phyloP scores from a whole-genome alignment of 2,888 invertebrate genomes.

The Watsonalla cultraria region DNA sequence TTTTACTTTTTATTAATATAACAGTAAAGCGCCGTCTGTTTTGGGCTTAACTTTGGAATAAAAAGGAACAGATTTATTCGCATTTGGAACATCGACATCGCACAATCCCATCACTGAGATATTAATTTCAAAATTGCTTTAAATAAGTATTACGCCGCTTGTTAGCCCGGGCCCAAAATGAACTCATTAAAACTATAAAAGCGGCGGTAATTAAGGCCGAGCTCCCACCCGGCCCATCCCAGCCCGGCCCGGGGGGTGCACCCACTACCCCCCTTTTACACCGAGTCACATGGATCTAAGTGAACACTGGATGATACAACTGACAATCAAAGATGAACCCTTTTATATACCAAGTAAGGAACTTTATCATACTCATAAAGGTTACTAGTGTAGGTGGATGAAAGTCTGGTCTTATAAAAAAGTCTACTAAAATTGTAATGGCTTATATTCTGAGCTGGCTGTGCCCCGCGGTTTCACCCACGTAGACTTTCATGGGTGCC shows the following conservation, averaged over 20 bases:
- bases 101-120: constrained; percentile 48
- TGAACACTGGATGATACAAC: background rate
- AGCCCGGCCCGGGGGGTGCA: constrained; percentile 39
- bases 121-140: constrained; percentile 79
- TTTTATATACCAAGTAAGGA: background rate
- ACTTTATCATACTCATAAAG: too few species aligned
- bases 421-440: too few species aligned
- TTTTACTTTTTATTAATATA: too few species aligned
- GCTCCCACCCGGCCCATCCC: constrained; percentile 41
- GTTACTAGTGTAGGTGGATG: too few species aligned
- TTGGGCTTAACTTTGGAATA: too few species aligned
- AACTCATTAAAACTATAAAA: constrained; percentile 88
- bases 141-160: constrained; percentile 77
- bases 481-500: too few species aligned
- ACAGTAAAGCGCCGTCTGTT: too few species aligned
- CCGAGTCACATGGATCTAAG: constrained; percentile 15
- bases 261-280: constrained; percentile 40
- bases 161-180: constrained; percentile 83
- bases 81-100: constrained; percentile 35
- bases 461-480: too few species aligned
- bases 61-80: too few species aligned
- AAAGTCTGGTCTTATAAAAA: too few species aligned
- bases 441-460: too few species aligned
- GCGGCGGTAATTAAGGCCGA: constrained; percentile 83
- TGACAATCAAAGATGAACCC: background rate